Percentiles rank a stretch among this genome's conserved stretches.
Evolutionary conservation across 2,888 invertebrate genomes (phyloP).

Genomic region (Netelia fuscicornis): DNA sequence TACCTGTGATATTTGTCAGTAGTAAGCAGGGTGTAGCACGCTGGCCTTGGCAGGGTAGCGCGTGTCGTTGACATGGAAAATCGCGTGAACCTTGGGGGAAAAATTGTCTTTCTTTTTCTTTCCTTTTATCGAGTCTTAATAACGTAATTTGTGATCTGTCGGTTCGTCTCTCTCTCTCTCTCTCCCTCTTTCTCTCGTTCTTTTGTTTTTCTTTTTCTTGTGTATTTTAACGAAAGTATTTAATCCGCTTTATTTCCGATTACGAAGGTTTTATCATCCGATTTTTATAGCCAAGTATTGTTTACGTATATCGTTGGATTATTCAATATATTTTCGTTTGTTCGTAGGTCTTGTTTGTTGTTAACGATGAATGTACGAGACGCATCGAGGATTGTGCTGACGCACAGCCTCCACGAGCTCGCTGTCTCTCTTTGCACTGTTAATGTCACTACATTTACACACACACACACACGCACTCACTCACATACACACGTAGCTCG

Average conservation of each 20-base stretch:
- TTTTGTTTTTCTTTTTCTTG: slow-evolving; percentile 6
- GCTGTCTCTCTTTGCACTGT: slow-evolving; percentile 43
- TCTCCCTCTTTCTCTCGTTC: neutral
- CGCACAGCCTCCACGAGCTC: slow-evolving; percentile 40
- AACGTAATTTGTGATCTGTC: slow-evolving; percentile 13
- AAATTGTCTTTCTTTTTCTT: slow-evolving; percentile 1
- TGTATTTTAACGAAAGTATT: neutral
- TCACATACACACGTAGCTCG: slow-evolving; percentile 20
- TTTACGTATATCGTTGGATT: slow-evolving; percentile 19
- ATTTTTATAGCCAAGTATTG: slow-evolving; percentile 28
- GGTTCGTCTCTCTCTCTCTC: neutral
- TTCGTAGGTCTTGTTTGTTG: slow-evolving; percentile 8
- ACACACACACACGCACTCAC: slow-evolving; percentile 17
- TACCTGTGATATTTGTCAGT: slow-evolving; percentile 58
- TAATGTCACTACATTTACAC: slow-evolving; percentile 39
- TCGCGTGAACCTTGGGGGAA: slow-evolving; percentile 69
- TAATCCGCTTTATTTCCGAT: slow-evolving; percentile 15
- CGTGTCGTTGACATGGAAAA: slow-evolving; percentile 81
- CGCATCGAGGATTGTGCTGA: slow-evolving; percentile 33
- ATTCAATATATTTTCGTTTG: neutral
- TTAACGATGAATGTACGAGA: slow-evolving; percentile 34
- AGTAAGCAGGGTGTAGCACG: slow-evolving; percentile 79
- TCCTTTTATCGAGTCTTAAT: neutral
- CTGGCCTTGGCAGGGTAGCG: slow-evolving; percentile 79
- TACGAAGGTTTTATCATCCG: slow-evolving; percentile 14